These are phyloP conservation scores for Carassius carassius DNA, from an alignment of 2,113 vertebrate species.

Conservation along the genomic window DNA sequence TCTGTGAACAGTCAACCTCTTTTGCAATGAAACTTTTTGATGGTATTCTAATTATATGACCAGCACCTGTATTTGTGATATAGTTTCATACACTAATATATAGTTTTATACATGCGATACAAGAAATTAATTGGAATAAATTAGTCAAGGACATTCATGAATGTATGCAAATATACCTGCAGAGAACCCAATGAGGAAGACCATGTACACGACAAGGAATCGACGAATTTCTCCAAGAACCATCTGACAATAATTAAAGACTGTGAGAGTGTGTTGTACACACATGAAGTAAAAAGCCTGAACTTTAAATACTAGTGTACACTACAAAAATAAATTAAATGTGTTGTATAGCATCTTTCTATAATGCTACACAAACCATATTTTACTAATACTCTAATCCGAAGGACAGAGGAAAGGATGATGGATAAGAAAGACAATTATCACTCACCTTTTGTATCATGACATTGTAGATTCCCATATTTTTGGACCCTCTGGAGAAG, in stretches of 20 bases:
- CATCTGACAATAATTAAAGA: conserved; percentile 74
- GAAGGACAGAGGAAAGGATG: too few species aligned
- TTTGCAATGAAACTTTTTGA: too few species aligned
- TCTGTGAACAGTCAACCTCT: too few species aligned
- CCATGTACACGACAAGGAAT: conserved; percentile 90
- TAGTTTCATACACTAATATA: too few species aligned
- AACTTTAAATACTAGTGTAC: not conserved
- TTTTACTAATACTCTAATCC: not conserved
- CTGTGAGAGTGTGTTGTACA: not conserved
- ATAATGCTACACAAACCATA: not conserved
- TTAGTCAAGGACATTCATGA: not conserved
- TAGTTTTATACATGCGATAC: too few species aligned
- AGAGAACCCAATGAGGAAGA: conserved; percentile 95
- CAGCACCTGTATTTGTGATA: too few species aligned
- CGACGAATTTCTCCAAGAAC: conserved; percentile 90
- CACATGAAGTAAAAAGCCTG: not conserved
- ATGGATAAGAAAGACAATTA: not conserved
- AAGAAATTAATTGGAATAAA: not conserved
- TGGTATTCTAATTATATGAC: too few species aligned
- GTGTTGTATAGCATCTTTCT: not conserved
- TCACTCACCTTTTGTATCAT: conserved; percentile 91
- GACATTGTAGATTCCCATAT: conserved; percentile 92
- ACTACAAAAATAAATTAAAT: not conserved
- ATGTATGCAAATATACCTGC: conserved; percentile 76
- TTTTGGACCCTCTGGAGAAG: conserved; percentile 83